A percentile compares a stretch with the other conserved stretches of the same genome.
Conservation (phyloP, 1,140 invertebrate species). For the Pararge aegeria region DNA sequence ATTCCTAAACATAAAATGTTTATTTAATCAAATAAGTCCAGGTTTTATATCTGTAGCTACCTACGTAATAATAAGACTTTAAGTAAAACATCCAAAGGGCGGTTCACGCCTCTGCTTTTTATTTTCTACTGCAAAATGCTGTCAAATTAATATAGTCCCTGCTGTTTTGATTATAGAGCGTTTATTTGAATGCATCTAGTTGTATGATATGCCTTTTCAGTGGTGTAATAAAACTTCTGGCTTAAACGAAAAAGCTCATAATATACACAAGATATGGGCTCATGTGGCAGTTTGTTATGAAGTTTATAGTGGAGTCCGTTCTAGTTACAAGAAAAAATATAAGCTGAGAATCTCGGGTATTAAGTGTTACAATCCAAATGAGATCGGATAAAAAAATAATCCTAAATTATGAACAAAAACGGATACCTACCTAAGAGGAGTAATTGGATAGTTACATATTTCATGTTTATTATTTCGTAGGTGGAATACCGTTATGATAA, state of each 20-base stretch:
- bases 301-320: constrained; percentile 76
- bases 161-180: constrained; percentile 19
- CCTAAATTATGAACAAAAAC: constrained; percentile 54
- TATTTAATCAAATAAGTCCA: constrained; percentile 50
- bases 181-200: constrained; percentile 24
- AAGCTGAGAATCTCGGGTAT: constrained; percentile 48
- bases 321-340: constrained; percentile 72
- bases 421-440: constrained; percentile 44
- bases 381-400: constrained; percentile 50
- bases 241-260: constrained; percentile 78
- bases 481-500: constrained; percentile 54
- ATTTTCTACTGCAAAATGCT: constrained; percentile 22
- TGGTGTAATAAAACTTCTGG: constrained; percentile 35
- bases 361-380: constrained; percentile 68
- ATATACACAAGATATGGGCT: constrained; percentile 77
- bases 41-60: constrained; percentile 54
- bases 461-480: constrained; percentile 53
- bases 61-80: constrained; percentile 50
- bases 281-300: constrained; percentile 78
- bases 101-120: constrained; percentile 45
- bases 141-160: constrained; percentile 35
- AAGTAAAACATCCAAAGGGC: constrained; percentile 66
- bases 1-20: constrained; percentile 50
- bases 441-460: constrained; percentile 66
- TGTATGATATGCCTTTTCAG: constrained; percentile 32